Base-by-base conservation (phyloP, 2,888 invertebrate genomes). In the Pinctada fucata region DNA sequence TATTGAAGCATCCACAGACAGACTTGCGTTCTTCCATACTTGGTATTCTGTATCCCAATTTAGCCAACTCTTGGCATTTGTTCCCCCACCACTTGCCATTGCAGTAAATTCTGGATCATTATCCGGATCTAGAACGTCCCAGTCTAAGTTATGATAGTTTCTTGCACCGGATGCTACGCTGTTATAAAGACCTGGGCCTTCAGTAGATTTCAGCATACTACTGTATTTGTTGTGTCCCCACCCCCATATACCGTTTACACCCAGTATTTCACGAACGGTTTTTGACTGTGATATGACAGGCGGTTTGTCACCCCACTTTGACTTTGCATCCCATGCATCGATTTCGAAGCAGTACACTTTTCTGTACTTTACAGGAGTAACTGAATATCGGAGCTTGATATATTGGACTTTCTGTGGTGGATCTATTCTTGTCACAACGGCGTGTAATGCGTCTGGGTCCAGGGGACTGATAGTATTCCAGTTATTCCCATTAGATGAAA, bases 171-270 rank as follows among this genome's bases (percentile, higher is more conserved):
- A 85, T 13, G 87, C 85, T 5, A 88, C 79, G 2, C 73, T 71
- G 68, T 78, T 84, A 72, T 88, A 88, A 52, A 87, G 71, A 13
- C 45, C 16, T 3, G 87, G 83, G 10, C 88, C 88, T 78, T 87
- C 79, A 0, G 76, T 81, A 1, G 76, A 47, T 3, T 74, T n/a
- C 10, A 86, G 47, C 3, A 13, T 49, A 52, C 70, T 70, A 68
- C 88, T 88, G 64, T 80, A 81, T 66, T 65, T 80, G 6, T 77
- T 80, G 63, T 84, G 81, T 31, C 87, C 87, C 88, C 88, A 88
- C 0, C 88, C 87, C 88, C 88, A 88, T 66, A 88, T 87, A 10
- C 87, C 88, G 74, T 88, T 88, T 5, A 88, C 86, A 0, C 88
- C 88, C 5, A 88, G 75, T 49, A 87, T 81, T 31, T 84, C 72